Percentiles rank a stretch among this genome's conserved stretches.
phyloP scores from a whole-genome alignment of 2,888 invertebrate genomes.

The Serripes groenlandicus region DNA sequence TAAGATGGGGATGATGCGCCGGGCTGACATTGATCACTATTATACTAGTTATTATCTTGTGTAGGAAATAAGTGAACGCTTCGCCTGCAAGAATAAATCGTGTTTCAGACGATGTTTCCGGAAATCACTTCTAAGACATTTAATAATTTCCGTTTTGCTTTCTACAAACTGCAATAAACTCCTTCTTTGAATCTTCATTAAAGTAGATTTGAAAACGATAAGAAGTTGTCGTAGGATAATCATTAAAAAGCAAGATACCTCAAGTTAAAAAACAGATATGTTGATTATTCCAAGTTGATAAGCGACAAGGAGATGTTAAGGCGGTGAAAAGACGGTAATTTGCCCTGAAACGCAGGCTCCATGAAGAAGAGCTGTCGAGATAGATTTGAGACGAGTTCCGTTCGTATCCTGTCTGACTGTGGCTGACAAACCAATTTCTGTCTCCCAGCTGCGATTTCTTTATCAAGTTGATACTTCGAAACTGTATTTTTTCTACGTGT shows the following conservation, averaged over 20 bases:
- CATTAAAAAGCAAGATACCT: too few relatives aligned
- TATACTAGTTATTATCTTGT: constrained; percentile 68
- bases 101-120: too few relatives aligned
- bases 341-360: constrained; percentile 47
- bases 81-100: not conserved
- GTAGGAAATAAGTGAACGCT: constrained; percentile 58
- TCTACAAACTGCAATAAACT: too few relatives aligned
- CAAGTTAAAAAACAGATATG: too few relatives aligned
- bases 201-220: too few relatives aligned
- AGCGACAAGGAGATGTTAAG: constrained; percentile 53
- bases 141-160: too few relatives aligned
- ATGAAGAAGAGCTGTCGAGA: constrained; percentile 51
- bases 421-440: constrained; percentile 60
- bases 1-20: constrained; percentile 58
- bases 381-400: constrained; percentile 38
- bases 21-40: constrained; percentile 69
- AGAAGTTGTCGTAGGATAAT: too few relatives aligned
- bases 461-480: constrained; percentile 54
- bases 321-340: constrained; percentile 66
- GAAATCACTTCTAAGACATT: too few relatives aligned
- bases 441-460: constrained; percentile 40
- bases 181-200: too few relatives aligned
- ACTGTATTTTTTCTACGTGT: constrained; percentile 25
- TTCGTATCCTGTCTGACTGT: constrained; percentile 20
- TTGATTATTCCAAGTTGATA: constrained; percentile 8